Evolutionary conservation across 2,113 vertebrate species (phyloP).

Genomic region (Pelmatolapia mariae): DNA sequence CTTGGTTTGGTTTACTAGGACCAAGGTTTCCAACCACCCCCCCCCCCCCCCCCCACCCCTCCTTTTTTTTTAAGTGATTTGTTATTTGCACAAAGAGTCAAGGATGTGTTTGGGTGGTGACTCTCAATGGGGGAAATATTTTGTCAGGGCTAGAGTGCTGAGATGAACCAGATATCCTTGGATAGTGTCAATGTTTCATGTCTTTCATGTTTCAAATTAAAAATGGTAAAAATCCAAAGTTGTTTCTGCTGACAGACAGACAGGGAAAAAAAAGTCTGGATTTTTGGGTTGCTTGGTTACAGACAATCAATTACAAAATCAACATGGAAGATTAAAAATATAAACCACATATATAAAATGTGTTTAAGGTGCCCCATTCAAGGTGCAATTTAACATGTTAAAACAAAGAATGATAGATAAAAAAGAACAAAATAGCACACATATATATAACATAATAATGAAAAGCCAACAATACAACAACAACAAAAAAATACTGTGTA

Average conservation of each 20-base stretch:
- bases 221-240: not conserved
- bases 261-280: not conserved
- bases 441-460: not conserved
- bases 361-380: not conserved
- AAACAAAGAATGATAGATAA: not conserved
- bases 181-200: not conserved
- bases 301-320: not conserved
- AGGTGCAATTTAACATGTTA: not conserved
- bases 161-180: constrained; percentile 7
- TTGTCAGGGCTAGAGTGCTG: constrained; percentile 17
- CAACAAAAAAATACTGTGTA: not conserved
- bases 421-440: not conserved
- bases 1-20: not conserved
- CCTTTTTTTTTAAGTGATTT: not conserved
- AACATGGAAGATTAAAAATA: not conserved
- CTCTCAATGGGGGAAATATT: constrained; percentile 22
- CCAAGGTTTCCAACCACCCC: not conserved
- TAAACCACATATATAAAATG: not conserved
- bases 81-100: not conserved
- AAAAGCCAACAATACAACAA: not conserved
- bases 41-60: not conserved
- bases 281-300: not conserved
- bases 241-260: not conserved
- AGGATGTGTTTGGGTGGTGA: constrained; percentile 5
- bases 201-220: not conserved